phyloP scores from a whole-genome alignment of 2,113 vertebrate species.

The Nothobranchius kuhntae region DNA sequence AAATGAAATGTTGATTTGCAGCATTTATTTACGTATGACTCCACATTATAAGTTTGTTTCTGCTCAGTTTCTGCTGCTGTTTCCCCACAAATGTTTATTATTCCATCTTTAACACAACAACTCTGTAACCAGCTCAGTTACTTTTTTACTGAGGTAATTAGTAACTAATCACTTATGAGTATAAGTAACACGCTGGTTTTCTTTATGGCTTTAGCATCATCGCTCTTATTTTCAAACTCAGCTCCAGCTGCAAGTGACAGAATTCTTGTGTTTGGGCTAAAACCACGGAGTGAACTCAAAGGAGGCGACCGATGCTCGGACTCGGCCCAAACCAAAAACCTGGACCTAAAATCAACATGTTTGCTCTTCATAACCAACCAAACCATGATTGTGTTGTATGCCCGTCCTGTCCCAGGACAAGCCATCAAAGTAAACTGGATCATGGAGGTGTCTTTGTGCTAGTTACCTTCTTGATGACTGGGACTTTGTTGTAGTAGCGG shows the following conservation, averaged over 20 bases:
- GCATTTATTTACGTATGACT: not conserved
- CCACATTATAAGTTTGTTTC: not conserved
- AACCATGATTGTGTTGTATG: too few relatives aligned
- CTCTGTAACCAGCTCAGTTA: too few relatives aligned
- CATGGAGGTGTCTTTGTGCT: rapidly evolving
- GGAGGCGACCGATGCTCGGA: conserved; percentile 25
- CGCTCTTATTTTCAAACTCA: too few relatives aligned
- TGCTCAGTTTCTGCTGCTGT: not conserved
- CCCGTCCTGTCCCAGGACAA: not conserved
- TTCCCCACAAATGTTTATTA: not conserved
- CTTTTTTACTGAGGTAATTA: too few relatives aligned
- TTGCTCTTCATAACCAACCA: not conserved
- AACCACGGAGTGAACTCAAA: not conserved
- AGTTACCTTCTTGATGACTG: conserved; percentile 76
- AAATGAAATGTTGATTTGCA: not conserved
- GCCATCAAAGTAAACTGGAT: not conserved
- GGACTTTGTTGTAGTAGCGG: conserved; percentile 79
- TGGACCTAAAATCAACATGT: conserved; percentile 9
- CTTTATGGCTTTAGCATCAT: not conserved
- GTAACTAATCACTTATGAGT: too few relatives aligned
- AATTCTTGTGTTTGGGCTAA: too few relatives aligned
- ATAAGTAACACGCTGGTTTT: too few relatives aligned
- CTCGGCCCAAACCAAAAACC: conserved; percentile 39
- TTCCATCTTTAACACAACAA: not conserved
- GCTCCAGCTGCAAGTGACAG: too few relatives aligned